A percentile compares a stretch with the other conserved stretches of the same genome.
Conservation (phyloP, 1,140 invertebrate species). For the Palaemon carinicauda region DNA sequence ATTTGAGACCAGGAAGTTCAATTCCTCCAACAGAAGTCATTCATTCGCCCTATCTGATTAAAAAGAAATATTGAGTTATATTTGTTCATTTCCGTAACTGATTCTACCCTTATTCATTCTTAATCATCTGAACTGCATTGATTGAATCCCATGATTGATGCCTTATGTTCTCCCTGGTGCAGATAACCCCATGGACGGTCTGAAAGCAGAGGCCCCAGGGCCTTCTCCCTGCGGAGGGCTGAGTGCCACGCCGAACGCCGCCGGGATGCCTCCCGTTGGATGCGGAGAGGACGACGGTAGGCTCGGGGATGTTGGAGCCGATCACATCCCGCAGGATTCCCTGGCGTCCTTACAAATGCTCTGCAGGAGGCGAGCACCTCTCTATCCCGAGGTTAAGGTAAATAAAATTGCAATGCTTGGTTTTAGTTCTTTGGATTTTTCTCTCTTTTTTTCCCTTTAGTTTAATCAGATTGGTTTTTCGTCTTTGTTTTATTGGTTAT, state of each 20-base stretch:
- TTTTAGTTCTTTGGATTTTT: background rate
- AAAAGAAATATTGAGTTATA: no score
- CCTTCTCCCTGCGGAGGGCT: background rate
- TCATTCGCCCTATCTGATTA: no score
- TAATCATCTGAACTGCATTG: background rate
- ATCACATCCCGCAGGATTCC: slow-evolving; percentile 10
- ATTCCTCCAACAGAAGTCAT: no score
- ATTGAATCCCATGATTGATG: background rate
- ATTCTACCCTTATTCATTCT: background rate
- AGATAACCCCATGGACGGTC: background rate
- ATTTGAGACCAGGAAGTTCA: no score
- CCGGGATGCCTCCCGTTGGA: background rate
- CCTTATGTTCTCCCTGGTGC: background rate
- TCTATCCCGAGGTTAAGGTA: slow-evolving; percentile 26
- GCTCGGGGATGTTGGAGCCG: background rate
- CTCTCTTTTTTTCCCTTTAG: background rate
- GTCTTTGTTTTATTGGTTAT: background rate
- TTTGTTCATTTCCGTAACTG: no score
- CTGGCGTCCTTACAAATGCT: slow-evolving; percentile 36
- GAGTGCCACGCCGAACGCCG: background rate
- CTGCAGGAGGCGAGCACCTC: slow-evolving; percentile 15
- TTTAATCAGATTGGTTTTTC: background rate
- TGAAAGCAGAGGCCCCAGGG: background rate
- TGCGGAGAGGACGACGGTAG: background rate
- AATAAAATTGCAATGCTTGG: background rate